These are phyloP conservation scores for Ctenoplectra terminalis DNA, from an alignment of 1,140 invertebrate genomes.

Conservation along the genomic window DNA sequence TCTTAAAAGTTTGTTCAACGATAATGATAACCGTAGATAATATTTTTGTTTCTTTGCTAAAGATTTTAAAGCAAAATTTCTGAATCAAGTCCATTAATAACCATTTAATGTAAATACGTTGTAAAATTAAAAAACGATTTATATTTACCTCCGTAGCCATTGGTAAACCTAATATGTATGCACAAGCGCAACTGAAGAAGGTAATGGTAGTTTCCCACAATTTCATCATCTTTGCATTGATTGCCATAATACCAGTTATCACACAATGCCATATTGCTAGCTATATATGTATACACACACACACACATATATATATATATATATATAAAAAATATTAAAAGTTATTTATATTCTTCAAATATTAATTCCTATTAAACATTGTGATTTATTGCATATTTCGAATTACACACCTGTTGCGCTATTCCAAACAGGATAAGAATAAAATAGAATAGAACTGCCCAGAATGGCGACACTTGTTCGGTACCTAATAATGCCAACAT, in stretches of 20 bases:
- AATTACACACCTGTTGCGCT: slow-evolving; percentile 87
- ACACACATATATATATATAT: too few species aligned
- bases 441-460: slow-evolving; percentile 94
- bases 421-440: slow-evolving; percentile 93
- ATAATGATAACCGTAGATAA: not conserved
- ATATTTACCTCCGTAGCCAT: slow-evolving; percentile 92
- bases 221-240: slow-evolving; percentile 88
- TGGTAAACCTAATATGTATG: slow-evolving; percentile 92
- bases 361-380: not conserved
- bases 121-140: not conserved
- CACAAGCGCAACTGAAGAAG: slow-evolving; percentile 92
- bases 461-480: slow-evolving; percentile 90
- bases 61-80: not conserved
- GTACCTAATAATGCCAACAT: slow-evolving; percentile 89
- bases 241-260: slow-evolving; percentile 90
- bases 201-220: slow-evolving; percentile 93
- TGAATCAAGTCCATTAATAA: not conserved
- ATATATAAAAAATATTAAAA: too few species aligned
- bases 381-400: not conserved
- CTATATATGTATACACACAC: too few species aligned
- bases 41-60: too few species aligned
- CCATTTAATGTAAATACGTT: not conserved
- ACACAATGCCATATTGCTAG: slow-evolving; percentile 91
- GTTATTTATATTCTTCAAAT: not conserved
- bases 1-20: not conserved